A percentile compares a stretch with the other conserved stretches of the same genome.
Evolutionary conservation across 2,113 vertebrate genomes (phyloP).

Genomic region (Pachycephala philippinensis): DNA sequence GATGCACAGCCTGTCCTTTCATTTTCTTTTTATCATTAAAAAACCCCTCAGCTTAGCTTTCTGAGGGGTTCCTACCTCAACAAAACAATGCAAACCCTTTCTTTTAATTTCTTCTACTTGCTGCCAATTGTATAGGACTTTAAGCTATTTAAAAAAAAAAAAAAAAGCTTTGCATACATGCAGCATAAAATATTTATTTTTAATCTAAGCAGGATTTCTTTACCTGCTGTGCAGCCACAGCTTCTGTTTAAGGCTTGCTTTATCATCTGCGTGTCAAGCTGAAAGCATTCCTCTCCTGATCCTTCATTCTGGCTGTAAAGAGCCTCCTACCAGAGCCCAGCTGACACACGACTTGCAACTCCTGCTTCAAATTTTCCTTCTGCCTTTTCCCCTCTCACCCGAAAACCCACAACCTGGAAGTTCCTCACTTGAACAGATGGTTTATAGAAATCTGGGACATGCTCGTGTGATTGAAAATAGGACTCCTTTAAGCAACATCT

Average conservation of each 20-base stretch:
- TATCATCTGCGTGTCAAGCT: conserved; percentile 40
- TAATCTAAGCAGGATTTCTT: conserved; percentile 66
- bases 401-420: conserved; percentile 33
- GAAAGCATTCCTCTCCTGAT: conserved; percentile 12
- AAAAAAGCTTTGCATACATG: background rate
- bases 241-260: conserved; percentile 47
- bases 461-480: conserved; percentile 3
- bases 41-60: background rate
- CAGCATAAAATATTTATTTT: conserved; percentile 68
- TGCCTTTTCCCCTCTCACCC: background rate
- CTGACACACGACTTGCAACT: conserved; percentile 11
- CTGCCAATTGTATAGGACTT: background rate
- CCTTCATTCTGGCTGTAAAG: conserved; percentile 7
- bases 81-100: background rate
- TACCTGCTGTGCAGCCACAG: conserved; percentile 60
- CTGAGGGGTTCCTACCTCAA: background rate
- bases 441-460: conserved; percentile 47
- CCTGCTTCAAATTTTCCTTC: background rate
- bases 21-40: background rate
- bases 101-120: background rate
- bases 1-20: background rate
- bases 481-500: conserved; percentile 41
- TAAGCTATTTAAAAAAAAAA: background rate
- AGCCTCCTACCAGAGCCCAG: conserved; percentile 29
- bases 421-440: conserved; percentile 56